These are phyloP conservation scores for Chalcosyrphus nemorum DNA, from an alignment of 2,888 invertebrate genomes.

Conservation along the genomic window DNA sequence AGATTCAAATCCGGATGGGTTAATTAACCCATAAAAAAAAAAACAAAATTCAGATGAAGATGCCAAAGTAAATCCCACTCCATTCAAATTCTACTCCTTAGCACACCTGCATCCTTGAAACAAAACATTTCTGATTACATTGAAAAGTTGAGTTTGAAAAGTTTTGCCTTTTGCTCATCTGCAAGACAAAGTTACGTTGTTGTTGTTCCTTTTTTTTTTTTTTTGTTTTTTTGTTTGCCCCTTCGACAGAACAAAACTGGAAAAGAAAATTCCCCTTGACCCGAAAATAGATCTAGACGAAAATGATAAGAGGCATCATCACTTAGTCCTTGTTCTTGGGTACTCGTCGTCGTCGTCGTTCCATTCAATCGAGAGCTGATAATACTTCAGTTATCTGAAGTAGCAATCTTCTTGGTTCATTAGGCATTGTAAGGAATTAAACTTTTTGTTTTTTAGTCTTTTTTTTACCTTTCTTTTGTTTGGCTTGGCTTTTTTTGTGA, in stretches of 20 bases:
- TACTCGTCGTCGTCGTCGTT: constrained; percentile 34
- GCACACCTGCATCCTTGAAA: constrained; percentile 64
- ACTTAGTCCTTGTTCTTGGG: constrained; percentile 44
- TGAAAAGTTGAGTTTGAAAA: constrained; percentile 51
- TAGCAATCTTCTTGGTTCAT: constrained; percentile 69
- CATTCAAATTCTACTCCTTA: constrained; percentile 24
- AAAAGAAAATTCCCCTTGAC: constrained; percentile 30
- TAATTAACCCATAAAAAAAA: constrained; percentile 48
- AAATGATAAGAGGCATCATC: constrained; percentile 67
- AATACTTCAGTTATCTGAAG: constrained; percentile 66
- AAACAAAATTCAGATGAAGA: constrained; percentile 42
- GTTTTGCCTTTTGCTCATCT: constrained; percentile 17
- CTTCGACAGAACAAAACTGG: neutral
- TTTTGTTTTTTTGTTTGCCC: constrained; percentile 19
- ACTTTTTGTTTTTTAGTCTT: constrained; percentile 23
- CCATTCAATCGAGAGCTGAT: constrained; percentile 68
- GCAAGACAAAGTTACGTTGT: constrained; percentile 15
- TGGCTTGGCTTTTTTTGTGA: neutral
- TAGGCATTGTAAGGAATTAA: constrained; percentile 67
- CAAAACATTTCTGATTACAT: constrained; percentile 56
- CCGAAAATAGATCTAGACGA: constrained; percentile 53
- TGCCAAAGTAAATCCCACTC: neutral
- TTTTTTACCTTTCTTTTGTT: constrained; percentile 7
- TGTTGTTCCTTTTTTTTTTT: no score
- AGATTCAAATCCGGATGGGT: constrained; percentile 9